Base-by-base conservation (phyloP, 1,140 invertebrate genomes). In the Tetramorium simillimum region DNA sequence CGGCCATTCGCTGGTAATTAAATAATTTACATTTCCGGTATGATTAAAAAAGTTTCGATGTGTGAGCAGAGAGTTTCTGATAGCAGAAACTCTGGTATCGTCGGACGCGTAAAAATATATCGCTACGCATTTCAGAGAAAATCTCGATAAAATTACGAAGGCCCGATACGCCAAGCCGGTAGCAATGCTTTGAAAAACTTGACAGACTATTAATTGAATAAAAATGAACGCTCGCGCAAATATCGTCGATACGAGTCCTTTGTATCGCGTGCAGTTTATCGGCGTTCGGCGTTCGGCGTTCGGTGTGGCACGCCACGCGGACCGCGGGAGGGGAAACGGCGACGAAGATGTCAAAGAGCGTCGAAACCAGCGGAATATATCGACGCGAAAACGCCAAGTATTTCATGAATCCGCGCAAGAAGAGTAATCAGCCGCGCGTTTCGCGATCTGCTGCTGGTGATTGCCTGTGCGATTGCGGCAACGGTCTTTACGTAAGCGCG, bases 201-300 rank as follows among this genome's bases (percentile, higher is more conserved):
- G 80, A 84, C 80, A 84, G 80, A 84, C 80, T 84, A 75, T 84
- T 84, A 84, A 84, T 75, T 84, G 80, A 84, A 84, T 84, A 84
- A 84, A 84, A 84, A 73, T 69, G 53, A 82, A 73, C 70, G 67
- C 43, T 49, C 69, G 53, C 53, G 69, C 69, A 84, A 84, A 84
- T 84, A 84, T 75, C 43, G 67, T 18, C 69, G 80, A 84, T 60
- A 81, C 49, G 10, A 24, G 28, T 73, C 80, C 80, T 75, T 84
- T 84, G 69, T 84, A 60, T 63, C 80, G 67, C 69, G 51, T 49
- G 69, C 53, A 46, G 40, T 84, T 84, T 84, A 62, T 84, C 53
- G 80, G 67, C 76, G 28, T 40, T 84, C 53, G 80, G 53, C 76
- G 28, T 40, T 56, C 62, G 77, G 62, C 80, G 51, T 62, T 65